Base-by-base conservation (phyloP, 2,113 vertebrate genomes). In the Mesoclemmys tuberculata region DNA sequence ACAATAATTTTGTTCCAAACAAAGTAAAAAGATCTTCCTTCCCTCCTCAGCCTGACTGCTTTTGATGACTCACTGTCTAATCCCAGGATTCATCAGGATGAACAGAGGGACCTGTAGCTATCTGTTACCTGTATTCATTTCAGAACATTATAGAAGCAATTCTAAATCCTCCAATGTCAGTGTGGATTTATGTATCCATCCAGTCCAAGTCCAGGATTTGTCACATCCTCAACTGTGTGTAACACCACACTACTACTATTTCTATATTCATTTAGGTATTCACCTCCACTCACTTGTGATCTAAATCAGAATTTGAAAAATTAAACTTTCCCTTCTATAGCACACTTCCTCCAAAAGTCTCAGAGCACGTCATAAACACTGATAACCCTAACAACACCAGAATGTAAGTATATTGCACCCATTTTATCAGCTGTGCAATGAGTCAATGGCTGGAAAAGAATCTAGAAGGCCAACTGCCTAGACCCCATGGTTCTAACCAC, bases 1-100 rank as follows among this genome's bases (percentile, higher is more conserved):
- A 0, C 0, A 35, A 46, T 83, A 0, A 0, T 41, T 51, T 78
- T 35, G 46, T 75, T 21, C 46, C 71, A 79, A 46, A 13, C 19
- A 54, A 54, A 54, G 52, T 54, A 16, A 54, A 54, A 54, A n/a
- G n/a, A n/a, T n/a, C n/a, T n/a, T n/a, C n/a, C n/a, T n/a, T n/a
- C n/a, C n/a, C n/a, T n/a, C n/a, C n/a, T n/a, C n/a, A n/a, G 16
- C 51, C 10, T 61, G 29, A 61, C 29, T 61, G 22, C 58, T 61
- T 58, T 61, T 31, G 58, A 61, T 61, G 29, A 61, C 58, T 61
- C 29, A 61, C 27, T 61, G 1, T 5, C 58, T 31, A 31, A 31
- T 12, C 58, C 29, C 29, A 61, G 29, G 27, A 29, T 13, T 61
- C 58, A 14, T 29, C 58, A 61, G 29, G 31, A 6, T 61, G 58